Percentiles rank a stretch among this genome's conserved stretches.
These are phyloP conservation scores for Portevinia maculata DNA, from an alignment of 2,888 invertebrate species.

Conservation along the genomic window DNA sequence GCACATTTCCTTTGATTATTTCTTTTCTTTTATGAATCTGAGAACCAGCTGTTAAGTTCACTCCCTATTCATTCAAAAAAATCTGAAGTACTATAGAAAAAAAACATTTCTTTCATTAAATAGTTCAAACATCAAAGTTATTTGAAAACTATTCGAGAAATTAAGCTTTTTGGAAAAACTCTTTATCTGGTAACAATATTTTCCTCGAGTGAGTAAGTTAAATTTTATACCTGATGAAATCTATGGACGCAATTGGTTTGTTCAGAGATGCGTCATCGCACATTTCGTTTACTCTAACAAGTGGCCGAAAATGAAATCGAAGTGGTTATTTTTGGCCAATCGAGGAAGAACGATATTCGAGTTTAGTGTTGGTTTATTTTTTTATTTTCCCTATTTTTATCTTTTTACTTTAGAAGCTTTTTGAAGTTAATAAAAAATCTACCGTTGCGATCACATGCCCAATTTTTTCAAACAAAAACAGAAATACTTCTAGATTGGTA, in stretches of 20 bases:
- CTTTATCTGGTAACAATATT: constrained; percentile 15
- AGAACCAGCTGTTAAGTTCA: too few relatives aligned
- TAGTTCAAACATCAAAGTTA: too few relatives aligned
- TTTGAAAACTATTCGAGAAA: too few relatives aligned
- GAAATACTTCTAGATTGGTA: constrained; percentile 21
- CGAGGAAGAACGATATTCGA: constrained; percentile 56
- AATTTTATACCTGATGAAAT: constrained; percentile 26
- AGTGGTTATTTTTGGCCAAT: constrained; percentile 66
- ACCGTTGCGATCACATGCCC: constrained; percentile 25
- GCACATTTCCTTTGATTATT: too few relatives aligned
- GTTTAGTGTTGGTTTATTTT: constrained; percentile 22
- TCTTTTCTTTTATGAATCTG: too few relatives aligned
- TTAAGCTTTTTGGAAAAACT: too few relatives aligned
- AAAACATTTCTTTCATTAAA: too few relatives aligned
- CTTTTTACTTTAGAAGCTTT: constrained; percentile 19
- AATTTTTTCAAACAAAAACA: neutral
- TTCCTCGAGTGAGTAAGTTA: neutral
- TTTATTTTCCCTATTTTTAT: constrained; percentile 44
- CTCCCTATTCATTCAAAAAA: too few relatives aligned
- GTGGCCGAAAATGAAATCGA: constrained; percentile 51
- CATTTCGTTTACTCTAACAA: constrained; percentile 55
- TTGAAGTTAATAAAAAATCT: constrained; percentile 45
- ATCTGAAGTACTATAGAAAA: too few relatives aligned
- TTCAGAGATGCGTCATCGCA: constrained; percentile 40
- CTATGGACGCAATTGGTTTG: constrained; percentile 43